A percentile compares a stretch with the other conserved stretches of the same genome.
Conservation (phyloP, 1,140 invertebrate species). For the Aporrectodea caliginosa region DNA sequence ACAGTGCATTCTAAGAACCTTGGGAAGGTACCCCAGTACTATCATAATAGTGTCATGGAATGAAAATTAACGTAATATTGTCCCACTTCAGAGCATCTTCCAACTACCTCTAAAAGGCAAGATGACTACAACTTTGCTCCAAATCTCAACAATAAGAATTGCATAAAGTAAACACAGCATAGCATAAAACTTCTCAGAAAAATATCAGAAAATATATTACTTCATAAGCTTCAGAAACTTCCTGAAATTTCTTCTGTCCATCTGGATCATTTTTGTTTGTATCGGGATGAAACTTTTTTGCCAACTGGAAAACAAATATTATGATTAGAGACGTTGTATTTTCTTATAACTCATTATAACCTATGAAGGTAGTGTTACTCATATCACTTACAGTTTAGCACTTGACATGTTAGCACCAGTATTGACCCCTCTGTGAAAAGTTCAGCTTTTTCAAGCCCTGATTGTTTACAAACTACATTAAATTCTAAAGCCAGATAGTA, state of each 20-base stretch:
- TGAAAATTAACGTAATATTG: background rate
- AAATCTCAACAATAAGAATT: background rate
- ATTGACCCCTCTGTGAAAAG: no score
- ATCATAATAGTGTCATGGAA: no score
- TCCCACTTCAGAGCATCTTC: background rate
- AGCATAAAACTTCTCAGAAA: background rate
- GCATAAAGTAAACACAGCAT: background rate
- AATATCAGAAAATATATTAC: conserved; percentile 58
- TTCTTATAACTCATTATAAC: no score
- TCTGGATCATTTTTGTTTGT: conserved; percentile 91
- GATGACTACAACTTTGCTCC: background rate
- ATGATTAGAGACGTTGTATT: no score
- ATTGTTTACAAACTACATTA: no score
- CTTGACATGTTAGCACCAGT: no score
- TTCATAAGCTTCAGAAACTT: conserved; percentile 97
- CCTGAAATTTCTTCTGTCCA: conserved; percentile 90
- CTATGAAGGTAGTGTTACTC: no score
- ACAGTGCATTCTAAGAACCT: background rate
- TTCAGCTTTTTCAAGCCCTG: no score
- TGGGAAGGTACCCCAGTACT: background rate
- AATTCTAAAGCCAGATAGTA: no score
- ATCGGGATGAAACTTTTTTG: conserved; percentile 99
- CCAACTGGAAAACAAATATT: conserved; percentile 61
- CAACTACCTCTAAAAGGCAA: background rate
- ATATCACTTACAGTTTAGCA: no score